phyloP scores from a whole-genome alignment of 2,888 invertebrate genomes.

The Polymixis flavicincta region DNA sequence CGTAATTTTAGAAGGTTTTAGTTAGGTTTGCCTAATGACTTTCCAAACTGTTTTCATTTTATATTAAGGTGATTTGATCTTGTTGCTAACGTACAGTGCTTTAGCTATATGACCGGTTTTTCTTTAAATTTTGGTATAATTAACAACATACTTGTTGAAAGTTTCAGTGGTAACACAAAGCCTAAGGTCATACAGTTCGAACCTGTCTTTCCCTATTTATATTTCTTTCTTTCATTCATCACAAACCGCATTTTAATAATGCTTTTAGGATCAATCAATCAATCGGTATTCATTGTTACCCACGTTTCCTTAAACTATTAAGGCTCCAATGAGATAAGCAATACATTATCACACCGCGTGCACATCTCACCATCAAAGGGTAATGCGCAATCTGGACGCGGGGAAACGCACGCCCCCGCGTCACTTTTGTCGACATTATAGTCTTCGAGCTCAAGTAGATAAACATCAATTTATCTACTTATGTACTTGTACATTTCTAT shows the following conservation, averaged over 20 bases:
- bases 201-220: too few species aligned
- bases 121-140: too few species aligned
- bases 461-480: constrained; percentile 55
- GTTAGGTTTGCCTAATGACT: too few species aligned
- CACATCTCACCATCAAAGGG: constrained; percentile 35
- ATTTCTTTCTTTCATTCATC: neutral
- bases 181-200: too few species aligned
- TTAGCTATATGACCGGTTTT: too few species aligned
- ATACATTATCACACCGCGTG: constrained; percentile 7
- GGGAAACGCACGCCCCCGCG: constrained; percentile 44
- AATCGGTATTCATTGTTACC: neutral
- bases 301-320: constrained; percentile 16
- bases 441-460: constrained; percentile 43
- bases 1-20: too few species aligned
- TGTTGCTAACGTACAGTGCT: too few species aligned
- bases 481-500: constrained; percentile 36
- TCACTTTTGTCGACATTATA: constrained; percentile 35
- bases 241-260: neutral
- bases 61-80: too few species aligned
- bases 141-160: too few species aligned
- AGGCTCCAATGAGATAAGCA: neutral
- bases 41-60: too few species aligned
- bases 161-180: too few species aligned
- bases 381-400: constrained; percentile 38
- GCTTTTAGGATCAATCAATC: neutral